A percentile compares a stretch with the other conserved stretches of the same genome.
Evolutionary conservation across 2,797 vertebrate genomes (phyloP).

Genomic region (Agapornis canus): DNA sequence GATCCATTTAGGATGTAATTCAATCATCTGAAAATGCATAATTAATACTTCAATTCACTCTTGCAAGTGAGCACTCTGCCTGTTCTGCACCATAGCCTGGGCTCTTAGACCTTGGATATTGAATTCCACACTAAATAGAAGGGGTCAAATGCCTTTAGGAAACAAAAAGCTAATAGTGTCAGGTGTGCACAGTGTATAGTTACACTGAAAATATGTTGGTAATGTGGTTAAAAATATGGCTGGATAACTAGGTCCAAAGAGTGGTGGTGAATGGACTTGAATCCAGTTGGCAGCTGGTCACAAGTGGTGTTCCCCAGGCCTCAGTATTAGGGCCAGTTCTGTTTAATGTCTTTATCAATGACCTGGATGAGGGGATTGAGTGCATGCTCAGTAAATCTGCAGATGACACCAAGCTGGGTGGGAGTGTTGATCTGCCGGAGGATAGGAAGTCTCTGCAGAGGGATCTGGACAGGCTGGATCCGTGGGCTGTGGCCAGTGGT

Average conservation of each 20-base stretch:
- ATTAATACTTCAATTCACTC: neutral
- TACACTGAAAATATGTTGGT: neutral
- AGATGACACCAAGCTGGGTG: neutral
- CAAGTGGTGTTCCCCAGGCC: neutral
- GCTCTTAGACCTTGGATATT: neutral
- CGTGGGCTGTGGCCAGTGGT: no score
- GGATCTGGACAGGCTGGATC: no score
- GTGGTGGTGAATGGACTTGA: neutral
- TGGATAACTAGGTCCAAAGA: neutral
- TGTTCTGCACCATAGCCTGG: neutral
- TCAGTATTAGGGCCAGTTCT: neutral
- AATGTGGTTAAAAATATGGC: neutral
- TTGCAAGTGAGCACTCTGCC: neutral
- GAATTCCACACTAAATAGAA: neutral
- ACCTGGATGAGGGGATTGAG: no score
- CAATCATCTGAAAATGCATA: neutral
- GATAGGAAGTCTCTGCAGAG: neutral
- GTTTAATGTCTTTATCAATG: neutral
- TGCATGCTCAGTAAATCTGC: neutral
- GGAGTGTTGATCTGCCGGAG: neutral
- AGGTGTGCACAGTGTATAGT: neutral
- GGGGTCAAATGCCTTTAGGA: neutral
- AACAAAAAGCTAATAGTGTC: neutral
- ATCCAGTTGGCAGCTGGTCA: accelerated
- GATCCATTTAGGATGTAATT: neutral